Percentiles rank a stretch among this genome's conserved stretches.
Evolutionary conservation across 2,113 vertebrate species (phyloP).

Genomic region (Neomonachus schauinslandi): DNA sequence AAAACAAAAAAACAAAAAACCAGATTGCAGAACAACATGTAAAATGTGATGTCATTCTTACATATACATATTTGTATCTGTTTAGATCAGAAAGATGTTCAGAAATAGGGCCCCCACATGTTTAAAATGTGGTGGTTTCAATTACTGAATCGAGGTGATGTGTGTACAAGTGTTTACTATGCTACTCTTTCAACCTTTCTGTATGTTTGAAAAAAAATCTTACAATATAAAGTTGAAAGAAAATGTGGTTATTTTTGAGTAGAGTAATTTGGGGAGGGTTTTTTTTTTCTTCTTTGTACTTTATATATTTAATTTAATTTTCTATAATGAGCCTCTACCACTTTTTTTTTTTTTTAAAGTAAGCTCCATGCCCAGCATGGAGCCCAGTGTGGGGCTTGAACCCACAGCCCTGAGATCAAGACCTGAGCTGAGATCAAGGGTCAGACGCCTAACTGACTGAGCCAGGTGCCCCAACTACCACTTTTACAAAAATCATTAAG

Average conservation of each 20-base stretch:
- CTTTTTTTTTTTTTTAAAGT: neutral
- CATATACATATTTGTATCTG: neutral
- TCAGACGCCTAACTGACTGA: neutral
- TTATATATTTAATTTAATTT: conserved; percentile 4
- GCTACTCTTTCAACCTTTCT: neutral
- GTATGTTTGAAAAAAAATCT: neutral
- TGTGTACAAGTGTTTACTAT: neutral
- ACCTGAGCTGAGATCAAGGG: neutral
- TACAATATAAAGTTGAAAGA: neutral
- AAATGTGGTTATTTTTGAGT: conserved; percentile 30
- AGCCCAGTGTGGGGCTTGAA: neutral
- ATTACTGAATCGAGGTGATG: neutral
- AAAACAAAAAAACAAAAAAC: neutral
- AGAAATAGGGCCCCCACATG: neutral
- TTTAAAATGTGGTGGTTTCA: neutral
- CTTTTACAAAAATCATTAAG: conserved; percentile 2
- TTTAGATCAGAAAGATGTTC: neutral
- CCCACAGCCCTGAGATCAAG: neutral
- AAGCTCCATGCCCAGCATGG: neutral
- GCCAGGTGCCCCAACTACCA: neutral
- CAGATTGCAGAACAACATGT: neutral
- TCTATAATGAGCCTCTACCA: neutral
- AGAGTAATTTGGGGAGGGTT: neutral
- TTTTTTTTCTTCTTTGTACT: neutral
- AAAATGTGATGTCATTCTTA: neutral